These are phyloP conservation scores for Entomobrya proxima DNA, from an alignment of 2,888 invertebrate genomes.

Conservation along the genomic window DNA sequence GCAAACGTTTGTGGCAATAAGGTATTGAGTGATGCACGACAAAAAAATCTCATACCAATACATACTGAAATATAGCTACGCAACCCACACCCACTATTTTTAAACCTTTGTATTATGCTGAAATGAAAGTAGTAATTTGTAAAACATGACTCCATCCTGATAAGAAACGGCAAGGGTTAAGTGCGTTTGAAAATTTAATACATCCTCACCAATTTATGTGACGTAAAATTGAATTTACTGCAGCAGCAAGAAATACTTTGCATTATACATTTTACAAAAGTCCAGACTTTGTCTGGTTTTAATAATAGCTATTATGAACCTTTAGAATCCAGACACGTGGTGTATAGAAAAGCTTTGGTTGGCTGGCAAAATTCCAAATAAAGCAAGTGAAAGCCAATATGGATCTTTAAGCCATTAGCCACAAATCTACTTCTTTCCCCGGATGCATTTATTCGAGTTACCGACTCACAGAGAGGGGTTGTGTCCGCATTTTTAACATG, in stretches of 20 bases:
- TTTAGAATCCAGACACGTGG: conserved; percentile 23
- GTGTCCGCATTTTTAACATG: conserved; percentile 25
- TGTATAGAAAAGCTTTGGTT: background rate
- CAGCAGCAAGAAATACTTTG: background rate
- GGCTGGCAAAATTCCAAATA: conserved; percentile 36
- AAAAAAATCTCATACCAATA: background rate
- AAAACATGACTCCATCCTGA: background rate
- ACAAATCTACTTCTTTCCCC: conserved; percentile 61
- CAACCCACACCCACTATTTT: background rate
- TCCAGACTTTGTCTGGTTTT: background rate
- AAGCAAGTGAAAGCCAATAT: conserved; percentile 15
- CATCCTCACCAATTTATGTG: conserved; percentile 9
- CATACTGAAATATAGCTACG: background rate
- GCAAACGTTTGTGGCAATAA: conserved; percentile 62
- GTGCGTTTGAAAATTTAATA: conserved; percentile 32
- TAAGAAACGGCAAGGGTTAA: background rate
- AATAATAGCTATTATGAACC: background rate
- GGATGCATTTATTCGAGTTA: conserved; percentile 59
- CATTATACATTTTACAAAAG: background rate
- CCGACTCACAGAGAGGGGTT: background rate
- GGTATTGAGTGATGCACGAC: conserved; percentile 15
- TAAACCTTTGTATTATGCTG: background rate
- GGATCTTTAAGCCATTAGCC: conserved; percentile 64
- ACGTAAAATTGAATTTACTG: conserved; percentile 34
- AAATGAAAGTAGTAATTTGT: background rate